Percentiles rank a stretch among this genome's conserved stretches.
Conservation (phyloP, 2,113 vertebrate species). For the Hippotragus niger region DNA sequence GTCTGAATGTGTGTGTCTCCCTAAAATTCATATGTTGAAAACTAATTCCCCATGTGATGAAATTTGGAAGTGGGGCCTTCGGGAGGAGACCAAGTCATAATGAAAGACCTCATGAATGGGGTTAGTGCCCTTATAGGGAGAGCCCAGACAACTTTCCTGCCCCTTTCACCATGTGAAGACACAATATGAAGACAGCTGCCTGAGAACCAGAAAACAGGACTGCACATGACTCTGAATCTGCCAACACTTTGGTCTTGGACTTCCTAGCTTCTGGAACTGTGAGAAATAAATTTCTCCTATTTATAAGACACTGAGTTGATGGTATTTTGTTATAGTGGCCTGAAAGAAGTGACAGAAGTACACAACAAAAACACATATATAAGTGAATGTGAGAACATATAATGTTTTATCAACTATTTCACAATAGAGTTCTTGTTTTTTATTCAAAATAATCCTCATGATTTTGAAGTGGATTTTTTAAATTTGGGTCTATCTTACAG, state of each 20-base stretch:
- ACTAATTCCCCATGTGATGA: neutral
- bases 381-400: neutral
- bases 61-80: neutral
- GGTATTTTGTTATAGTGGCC: neutral
- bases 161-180: neutral
- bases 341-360: neutral
- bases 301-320: neutral
- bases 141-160: neutral
- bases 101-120: neutral
- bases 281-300: neutral
- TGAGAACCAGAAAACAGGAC: neutral
- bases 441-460: neutral
- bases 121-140: neutral
- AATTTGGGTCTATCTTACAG: neutral
- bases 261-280: neutral
- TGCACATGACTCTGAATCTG: neutral
- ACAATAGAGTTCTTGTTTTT: neutral
- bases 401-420: neutral
- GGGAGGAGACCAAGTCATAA: neutral
- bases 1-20: neutral
- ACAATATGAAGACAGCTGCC: neutral
- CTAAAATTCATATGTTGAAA: neutral
- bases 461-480: neutral
- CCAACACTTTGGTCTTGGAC: neutral
- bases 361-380: neutral